phyloP scores from a whole-genome alignment of 2,888 invertebrate genomes.

The Acholoe squamosa region DNA sequence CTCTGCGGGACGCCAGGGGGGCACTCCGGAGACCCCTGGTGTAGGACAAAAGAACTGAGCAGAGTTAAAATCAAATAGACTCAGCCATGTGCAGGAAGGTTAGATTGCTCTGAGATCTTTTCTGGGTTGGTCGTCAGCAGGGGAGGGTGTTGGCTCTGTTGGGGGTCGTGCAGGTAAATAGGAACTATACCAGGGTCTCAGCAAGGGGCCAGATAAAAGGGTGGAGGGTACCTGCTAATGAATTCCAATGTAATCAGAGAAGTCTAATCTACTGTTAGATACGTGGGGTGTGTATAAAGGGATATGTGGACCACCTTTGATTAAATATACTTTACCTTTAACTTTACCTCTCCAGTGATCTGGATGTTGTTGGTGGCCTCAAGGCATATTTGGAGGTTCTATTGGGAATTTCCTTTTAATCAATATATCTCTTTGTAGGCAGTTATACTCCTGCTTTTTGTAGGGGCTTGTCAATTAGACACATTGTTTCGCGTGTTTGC shows the following conservation, averaged over 20 bases:
- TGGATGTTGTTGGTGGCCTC: background rate
- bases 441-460: no score
- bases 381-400: background rate
- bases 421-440: no score
- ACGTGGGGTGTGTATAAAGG: background rate
- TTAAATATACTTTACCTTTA: no score
- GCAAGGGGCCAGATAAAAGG: background rate
- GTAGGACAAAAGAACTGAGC: background rate
- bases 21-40: background rate
- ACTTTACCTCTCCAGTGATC: no score
- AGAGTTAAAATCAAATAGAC: background rate
- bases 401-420: background rate
- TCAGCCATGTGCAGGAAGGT: background rate
- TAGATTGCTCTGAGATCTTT: background rate
- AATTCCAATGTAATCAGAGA: conserved; percentile 23
- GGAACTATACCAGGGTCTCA: background rate
- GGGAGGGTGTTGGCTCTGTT: background rate
- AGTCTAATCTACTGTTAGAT: background rate
- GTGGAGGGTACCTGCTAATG: background rate
- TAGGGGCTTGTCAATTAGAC: no score
- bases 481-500: no score
- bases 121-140: background rate
- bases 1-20: background rate
- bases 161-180: background rate
- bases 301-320: background rate